phyloP scores from a whole-genome alignment of 2,113 vertebrate genomes.

The Trogon surrucura region DNA sequence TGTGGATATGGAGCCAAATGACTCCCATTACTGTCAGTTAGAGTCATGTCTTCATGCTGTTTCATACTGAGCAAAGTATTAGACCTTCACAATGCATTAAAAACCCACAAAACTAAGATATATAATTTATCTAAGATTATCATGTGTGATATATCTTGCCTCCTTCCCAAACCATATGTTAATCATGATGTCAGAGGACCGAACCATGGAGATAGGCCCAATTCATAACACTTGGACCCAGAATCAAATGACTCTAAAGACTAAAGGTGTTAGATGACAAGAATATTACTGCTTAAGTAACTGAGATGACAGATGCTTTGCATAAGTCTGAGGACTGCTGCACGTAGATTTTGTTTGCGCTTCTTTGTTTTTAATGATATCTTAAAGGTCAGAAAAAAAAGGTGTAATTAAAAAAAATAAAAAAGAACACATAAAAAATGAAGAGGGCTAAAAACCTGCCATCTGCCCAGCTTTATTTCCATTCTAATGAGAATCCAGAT shows the following conservation, averaged over 20 bases:
- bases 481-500: not conserved
- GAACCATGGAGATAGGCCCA: not conserved
- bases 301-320: not conserved
- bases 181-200: not conserved
- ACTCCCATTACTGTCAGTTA: constrained; percentile 10
- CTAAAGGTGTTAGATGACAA: not conserved
- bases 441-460: not conserved
- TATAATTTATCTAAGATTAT: not conserved
- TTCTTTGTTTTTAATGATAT: not conserved
- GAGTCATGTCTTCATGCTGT: not conserved
- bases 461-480: not conserved
- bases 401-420: not conserved
- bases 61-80: constrained; percentile 29
- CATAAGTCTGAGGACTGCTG: not conserved
- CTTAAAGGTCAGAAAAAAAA: not conserved
- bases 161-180: not conserved
- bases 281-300: not conserved
- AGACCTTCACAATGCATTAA: not conserved
- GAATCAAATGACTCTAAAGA: not conserved
- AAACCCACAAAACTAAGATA: not conserved
- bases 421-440: not conserved
- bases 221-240: not conserved
- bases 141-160: not conserved
- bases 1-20: not conserved
- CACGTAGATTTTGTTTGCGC: not conserved